Conservation (phyloP, 2,888 invertebrate genomes). For the Thecocarcelia acutangulata region DNA sequence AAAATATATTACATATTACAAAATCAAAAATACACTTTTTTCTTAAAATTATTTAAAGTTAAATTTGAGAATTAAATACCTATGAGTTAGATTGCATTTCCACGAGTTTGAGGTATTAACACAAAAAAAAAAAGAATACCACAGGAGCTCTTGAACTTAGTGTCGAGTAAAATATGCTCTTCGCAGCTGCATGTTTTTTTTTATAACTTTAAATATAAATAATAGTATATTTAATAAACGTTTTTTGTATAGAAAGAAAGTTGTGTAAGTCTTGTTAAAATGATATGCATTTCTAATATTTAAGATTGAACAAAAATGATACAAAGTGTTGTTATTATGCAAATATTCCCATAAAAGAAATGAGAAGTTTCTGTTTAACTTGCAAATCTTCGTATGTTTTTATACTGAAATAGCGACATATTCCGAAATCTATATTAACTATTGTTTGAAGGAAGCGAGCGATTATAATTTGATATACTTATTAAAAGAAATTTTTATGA, state of each 20-base stretch:
- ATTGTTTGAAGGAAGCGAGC: not conserved
- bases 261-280: constrained; percentile 62
- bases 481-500: constrained; percentile 16
- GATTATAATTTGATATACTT: constrained; percentile 23
- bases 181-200: constrained; percentile 43
- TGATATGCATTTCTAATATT: constrained; percentile 66
- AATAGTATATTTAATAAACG: constrained; percentile 63
- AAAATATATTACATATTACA: not conserved
- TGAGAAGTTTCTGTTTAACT: constrained; percentile 20
- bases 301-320: constrained; percentile 53
- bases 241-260: constrained; percentile 70
- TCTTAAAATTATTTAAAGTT: constrained; percentile 1
- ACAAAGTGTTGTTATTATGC: constrained; percentile 44
- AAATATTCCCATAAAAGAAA: constrained; percentile 49
- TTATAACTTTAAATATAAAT: constrained; percentile 27
- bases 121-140: not conserved
- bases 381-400: constrained; percentile 17
- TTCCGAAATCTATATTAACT: not conserved
- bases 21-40: constrained; percentile 16
- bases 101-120: not conserved
- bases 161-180: constrained; percentile 6
- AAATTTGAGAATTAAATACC: not conserved
- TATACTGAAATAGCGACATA: not conserved
- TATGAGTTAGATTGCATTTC: not conserved
- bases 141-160: not conserved